Conservation (phyloP, 2,113 vertebrate genomes). For the Murina feae region DNA sequence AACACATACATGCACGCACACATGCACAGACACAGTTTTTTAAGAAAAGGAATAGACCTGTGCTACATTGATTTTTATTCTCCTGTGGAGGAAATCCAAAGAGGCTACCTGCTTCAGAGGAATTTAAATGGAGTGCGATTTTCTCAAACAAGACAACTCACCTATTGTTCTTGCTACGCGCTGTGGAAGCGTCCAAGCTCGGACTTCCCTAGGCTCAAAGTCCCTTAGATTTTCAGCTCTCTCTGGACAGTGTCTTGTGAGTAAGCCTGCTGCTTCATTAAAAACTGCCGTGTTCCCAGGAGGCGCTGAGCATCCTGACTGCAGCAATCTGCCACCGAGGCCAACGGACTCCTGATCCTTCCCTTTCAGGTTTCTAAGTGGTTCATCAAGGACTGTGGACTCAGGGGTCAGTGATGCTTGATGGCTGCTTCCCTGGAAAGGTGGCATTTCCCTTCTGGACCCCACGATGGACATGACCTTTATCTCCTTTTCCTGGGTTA, state of each 20-base stretch:
- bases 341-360: constrained; percentile 43
- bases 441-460: constrained; percentile 59
- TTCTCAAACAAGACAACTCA: constrained; percentile 63
- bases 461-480: constrained; percentile 71
- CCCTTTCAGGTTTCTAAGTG: constrained; percentile 35
- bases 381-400: constrained; percentile 33
- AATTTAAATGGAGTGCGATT: neutral
- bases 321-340: constrained; percentile 60
- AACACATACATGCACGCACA: neutral
- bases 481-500: constrained; percentile 71
- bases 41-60: neutral
- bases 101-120: neutral
- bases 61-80: neutral
- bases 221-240: constrained; percentile 52
- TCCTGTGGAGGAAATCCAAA: neutral
- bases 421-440: constrained; percentile 62
- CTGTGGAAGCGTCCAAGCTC: neutral
- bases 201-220: constrained; percentile 46
- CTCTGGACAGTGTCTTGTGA: constrained; percentile 37
- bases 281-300: constrained; percentile 5
- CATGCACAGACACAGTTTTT: neutral
- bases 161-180: constrained; percentile 35
- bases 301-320: constrained; percentile 42
- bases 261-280: constrained; percentile 37
- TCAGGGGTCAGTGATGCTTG: constrained; percentile 28